These are phyloP conservation scores for Ancistrus triradiatus DNA, from an alignment of 2,113 vertebrate genomes.

Conservation along the genomic window DNA sequence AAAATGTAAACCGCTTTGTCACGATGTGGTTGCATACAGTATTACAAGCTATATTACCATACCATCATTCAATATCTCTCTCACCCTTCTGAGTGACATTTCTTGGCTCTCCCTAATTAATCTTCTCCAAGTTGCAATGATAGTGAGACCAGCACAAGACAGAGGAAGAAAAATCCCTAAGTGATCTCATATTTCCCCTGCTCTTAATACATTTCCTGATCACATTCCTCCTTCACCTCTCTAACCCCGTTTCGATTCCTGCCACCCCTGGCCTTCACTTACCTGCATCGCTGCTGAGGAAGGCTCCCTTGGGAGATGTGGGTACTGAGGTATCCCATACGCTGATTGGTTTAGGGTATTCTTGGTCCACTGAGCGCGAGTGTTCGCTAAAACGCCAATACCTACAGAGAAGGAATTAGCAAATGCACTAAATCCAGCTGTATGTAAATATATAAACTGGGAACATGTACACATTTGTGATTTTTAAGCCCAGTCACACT, in stretches of 20 bases:
- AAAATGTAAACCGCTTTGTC: too few relatives aligned
- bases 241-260: slow-evolving; percentile 36
- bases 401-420: slow-evolving; percentile 57
- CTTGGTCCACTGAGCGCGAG: slow-evolving; percentile 73
- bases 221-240: slow-evolving; percentile 4
- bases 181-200: slow-evolving; percentile 33
- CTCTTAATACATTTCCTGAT: slow-evolving; percentile 29
- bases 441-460: too few relatives aligned
- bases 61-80: too few relatives aligned
- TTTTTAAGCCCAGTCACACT: neutral
- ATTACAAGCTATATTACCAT: too few relatives aligned
- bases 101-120: too few relatives aligned
- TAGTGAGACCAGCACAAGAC: slow-evolving; percentile 6
- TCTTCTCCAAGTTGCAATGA: neutral
- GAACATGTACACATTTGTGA: neutral
- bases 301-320: slow-evolving; percentile 83
- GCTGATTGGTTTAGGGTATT: slow-evolving; percentile 89
- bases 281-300: slow-evolving; percentile 88
- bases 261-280: slow-evolving; percentile 49
- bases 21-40: too few relatives aligned
- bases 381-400: slow-evolving; percentile 97
- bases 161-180: slow-evolving; percentile 48
- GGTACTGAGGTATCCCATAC: slow-evolving; percentile 92
- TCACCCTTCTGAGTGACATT: too few relatives aligned
- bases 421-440: neutral